Conservation (phyloP, 1,140 invertebrate genomes). For the Drosophila sp. region DNA sequence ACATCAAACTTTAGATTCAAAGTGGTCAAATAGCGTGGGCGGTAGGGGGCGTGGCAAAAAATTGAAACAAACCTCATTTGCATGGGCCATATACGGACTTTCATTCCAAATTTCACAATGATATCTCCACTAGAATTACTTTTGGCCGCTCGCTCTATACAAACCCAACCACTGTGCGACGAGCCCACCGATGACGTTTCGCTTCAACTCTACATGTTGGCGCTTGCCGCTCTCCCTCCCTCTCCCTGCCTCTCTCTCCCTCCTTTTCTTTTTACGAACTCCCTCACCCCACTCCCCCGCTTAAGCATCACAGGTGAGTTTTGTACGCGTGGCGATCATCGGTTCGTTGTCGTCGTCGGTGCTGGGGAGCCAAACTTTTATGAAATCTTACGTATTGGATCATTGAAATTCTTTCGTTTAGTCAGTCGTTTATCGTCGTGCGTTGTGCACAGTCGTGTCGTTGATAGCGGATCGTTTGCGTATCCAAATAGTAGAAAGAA, state of each 20-base stretch:
- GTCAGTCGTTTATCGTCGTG: slow-evolving; percentile 55
- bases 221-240: background rate
- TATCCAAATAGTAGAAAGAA: slow-evolving; percentile 16
- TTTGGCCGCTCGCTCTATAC: too few relatives aligned
- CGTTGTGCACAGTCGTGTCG: slow-evolving; percentile 42
- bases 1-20: too few relatives aligned
- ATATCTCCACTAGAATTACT: too few relatives aligned
- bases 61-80: too few relatives aligned
- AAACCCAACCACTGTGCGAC: background rate
- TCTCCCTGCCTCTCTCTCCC: background rate
- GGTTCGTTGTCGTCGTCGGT: slow-evolving; percentile 28
- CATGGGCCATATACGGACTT: too few relatives aligned
- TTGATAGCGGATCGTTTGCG: slow-evolving; percentile 2
- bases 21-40: too few relatives aligned
- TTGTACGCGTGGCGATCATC: slow-evolving; percentile 70
- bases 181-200: slow-evolving; percentile 14
- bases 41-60: too few relatives aligned
- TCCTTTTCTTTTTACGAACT: background rate
- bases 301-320: slow-evolving; percentile 25
- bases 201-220: slow-evolving; percentile 18
- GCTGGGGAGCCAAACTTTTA: slow-evolving; percentile 9
- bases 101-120: too few relatives aligned
- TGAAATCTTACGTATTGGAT: slow-evolving; percentile 13
- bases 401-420: slow-evolving; percentile 6
- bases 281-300: background rate